Base-by-base conservation (phyloP, 2,113 vertebrate species). In the Plecotus auritus region DNA sequence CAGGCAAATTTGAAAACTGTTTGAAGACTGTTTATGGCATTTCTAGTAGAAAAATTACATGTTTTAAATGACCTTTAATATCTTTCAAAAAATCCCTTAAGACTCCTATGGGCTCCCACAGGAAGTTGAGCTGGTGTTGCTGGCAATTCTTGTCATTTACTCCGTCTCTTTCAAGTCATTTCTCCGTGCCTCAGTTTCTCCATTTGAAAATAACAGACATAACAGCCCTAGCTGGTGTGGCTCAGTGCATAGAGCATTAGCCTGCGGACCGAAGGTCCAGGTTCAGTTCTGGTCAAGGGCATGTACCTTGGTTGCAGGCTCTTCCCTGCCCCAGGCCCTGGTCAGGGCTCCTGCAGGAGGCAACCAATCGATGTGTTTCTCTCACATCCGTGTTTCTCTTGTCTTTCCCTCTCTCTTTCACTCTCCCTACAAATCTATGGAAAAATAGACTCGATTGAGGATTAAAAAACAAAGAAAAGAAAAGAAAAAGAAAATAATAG, bases 21-120 rank as follows among this genome's bases (percentile, higher is more conserved):
- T 37, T 95, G 84, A 95, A 45, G 26, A 70, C 42, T 54, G 59
- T 56, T 89, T 22, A 78, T 94, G 42, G 11, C 10, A 87, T 88
- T 93, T 94, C 56, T 94, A 42, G 91, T 96, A 11, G 26, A 45
- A 72, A 96, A 95, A 74, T 49, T 83, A 17, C 13, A 59, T 69
- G 66, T 40, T 93, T 91, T 81, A 83, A 91, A 56, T 94, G 16
- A 8, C 2, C 7, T 88, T 1, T 90, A 74, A 64, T 72, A 66
- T 61, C 87, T 92, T 78, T 91, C 22, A 84, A 14, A 61, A 87
- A 86, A 64, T 76, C 14, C 11, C 30, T 85, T 47, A 73, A 51
- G 59, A 56, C 0, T 2, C 49, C 9, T 11, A 13, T 4, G 47
- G 1, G 1, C 1, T 74, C 69, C 18, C 7, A 69, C 1, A 32